Conservation (phyloP, 2,113 vertebrate genomes). For the Rynchops niger region DNA sequence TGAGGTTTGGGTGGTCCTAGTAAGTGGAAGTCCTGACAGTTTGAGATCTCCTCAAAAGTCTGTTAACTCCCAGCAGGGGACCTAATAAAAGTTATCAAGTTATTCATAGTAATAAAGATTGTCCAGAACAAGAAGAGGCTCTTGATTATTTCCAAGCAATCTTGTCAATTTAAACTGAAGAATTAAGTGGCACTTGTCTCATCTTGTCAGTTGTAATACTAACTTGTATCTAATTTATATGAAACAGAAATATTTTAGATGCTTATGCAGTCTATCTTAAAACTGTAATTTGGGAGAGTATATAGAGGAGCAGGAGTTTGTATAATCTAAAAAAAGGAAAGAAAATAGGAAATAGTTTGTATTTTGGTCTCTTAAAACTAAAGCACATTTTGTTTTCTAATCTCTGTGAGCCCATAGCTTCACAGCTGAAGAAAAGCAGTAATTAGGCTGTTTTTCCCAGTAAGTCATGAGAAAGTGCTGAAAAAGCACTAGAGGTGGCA, state of each 20-base stretch:
- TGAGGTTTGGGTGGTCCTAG: neutral
- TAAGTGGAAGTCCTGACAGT: neutral
- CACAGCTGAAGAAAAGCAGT: neutral
- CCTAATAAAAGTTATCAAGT: neutral
- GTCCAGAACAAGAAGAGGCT: neutral
- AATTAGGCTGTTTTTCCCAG: neutral
- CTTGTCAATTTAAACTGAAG: neutral
- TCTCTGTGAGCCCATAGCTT: neutral
- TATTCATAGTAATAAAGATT: neutral
- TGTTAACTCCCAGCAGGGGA: neutral
- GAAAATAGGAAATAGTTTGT: neutral
- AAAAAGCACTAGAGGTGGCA: neutral
- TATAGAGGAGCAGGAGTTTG: neutral
- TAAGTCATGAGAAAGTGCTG: constrained; percentile 1
- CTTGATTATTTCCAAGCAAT: neutral
- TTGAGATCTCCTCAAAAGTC: neutral
- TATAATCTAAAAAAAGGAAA: neutral
- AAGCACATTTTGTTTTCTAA: neutral
- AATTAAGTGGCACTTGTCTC: neutral
- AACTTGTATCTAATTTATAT: neutral
- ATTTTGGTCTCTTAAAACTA: neutral
- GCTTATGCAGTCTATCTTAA: neutral
- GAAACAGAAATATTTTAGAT: neutral
- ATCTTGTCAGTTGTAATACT: neutral
- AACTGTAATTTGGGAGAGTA: neutral